Conservation (phyloP, 2,113 vertebrate species). For the Trichomycterus rosablanca region DNA sequence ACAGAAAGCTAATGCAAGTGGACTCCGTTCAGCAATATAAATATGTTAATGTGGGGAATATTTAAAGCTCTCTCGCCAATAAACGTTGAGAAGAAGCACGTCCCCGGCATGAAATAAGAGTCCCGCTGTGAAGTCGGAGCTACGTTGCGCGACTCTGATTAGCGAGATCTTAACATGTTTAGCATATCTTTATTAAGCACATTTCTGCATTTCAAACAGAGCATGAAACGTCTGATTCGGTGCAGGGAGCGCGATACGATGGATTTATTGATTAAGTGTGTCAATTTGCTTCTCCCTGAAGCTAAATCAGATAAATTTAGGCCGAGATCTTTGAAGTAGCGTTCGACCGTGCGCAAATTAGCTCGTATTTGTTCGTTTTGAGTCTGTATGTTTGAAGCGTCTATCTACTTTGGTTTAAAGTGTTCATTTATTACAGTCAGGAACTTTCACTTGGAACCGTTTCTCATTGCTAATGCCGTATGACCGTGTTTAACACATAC, state of each 20-base stretch:
- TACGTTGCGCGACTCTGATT: neutral
- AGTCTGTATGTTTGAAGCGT: no score
- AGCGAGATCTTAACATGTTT: slow-evolving; percentile 1
- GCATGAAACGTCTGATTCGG: neutral
- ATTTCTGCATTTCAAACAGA: slow-evolving; percentile 1
- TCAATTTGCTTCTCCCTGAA: neutral
- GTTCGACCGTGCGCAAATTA: no score
- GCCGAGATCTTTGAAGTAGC: neutral
- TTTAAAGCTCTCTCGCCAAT: slow-evolving; percentile 5
- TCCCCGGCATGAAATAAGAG: slow-evolving; percentile 7
- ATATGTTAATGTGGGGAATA: slow-evolving; percentile 27
- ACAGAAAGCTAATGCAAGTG: slow-evolving; percentile 13
- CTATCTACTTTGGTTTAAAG: no score
- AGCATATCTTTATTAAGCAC: neutral
- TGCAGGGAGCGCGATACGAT: no score
- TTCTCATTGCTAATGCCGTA: no score
- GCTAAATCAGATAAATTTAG: neutral
- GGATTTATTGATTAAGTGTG: no score
- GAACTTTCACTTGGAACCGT: no score
- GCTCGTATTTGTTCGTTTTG: no score
- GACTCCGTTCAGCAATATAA: slow-evolving; percentile 7
- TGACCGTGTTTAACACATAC: no score
- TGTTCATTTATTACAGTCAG: no score
- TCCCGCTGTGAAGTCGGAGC: neutral
- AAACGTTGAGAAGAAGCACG: neutral